phyloP scores from a whole-genome alignment of 2,888 invertebrate species.

The Temnothorax unifasciatus region DNA sequence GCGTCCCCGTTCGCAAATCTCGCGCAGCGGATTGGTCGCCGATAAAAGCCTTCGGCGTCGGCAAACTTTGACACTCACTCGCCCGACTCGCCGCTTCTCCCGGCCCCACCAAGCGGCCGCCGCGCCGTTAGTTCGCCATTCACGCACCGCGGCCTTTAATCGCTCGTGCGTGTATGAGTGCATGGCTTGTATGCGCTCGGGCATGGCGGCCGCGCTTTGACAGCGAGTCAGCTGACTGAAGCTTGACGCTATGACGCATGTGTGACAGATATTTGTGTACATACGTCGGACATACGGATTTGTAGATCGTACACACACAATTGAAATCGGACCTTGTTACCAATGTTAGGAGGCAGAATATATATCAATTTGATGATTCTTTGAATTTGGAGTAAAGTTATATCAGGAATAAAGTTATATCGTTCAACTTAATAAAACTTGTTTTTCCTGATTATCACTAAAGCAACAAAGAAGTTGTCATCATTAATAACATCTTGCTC shows the following conservation, averaged over 20 bases:
- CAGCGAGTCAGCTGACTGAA: slow-evolving; percentile 36
- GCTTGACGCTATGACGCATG: background rate
- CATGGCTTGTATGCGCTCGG: background rate
- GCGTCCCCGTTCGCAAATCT: slow-evolving; percentile 47
- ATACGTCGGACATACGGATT: background rate
- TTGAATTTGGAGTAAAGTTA: background rate
- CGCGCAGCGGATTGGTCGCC: slow-evolving; percentile 60
- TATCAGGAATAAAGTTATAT: no score
- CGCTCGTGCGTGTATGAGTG: background rate
- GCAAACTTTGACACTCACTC: slow-evolving; percentile 57
- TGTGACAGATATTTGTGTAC: background rate
- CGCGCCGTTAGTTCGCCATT: background rate
- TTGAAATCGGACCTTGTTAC: background rate
- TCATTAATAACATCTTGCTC: background rate
- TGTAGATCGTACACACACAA: no score
- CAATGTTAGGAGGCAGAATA: background rate
- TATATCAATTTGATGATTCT: background rate
- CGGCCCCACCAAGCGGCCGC: slow-evolving; percentile 16
- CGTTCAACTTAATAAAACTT: background rate
- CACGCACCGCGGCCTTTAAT: slow-evolving; percentile 4
- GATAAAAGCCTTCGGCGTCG: slow-evolving; percentile 59
- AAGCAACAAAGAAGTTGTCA: background rate
- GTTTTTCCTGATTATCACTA: background rate
- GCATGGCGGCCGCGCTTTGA: background rate
- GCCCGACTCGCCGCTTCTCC: background rate